phyloP scores from a whole-genome alignment of 2,113 vertebrate genomes.

The Gobius niger region DNA sequence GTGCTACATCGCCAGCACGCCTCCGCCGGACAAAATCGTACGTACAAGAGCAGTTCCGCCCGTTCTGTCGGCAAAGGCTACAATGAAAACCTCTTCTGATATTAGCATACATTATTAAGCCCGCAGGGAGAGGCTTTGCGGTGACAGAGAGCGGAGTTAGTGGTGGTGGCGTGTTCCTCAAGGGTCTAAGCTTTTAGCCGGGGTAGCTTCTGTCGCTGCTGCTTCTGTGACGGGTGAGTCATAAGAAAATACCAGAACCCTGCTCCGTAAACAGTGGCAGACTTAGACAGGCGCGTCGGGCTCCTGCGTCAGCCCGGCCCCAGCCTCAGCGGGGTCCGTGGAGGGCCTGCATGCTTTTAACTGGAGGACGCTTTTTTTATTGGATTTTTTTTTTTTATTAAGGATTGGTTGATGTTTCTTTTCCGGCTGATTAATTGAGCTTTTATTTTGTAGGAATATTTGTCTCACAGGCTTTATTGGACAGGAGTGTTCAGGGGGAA shows the following conservation, averaged over 20 bases:
- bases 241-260: slow-evolving; percentile 53
- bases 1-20: slow-evolving; percentile 95
- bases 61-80: background rate
- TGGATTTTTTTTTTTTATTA: no score
- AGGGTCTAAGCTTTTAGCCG: slow-evolving; percentile 29
- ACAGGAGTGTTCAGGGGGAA: no score
- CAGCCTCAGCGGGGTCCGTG: slow-evolving; percentile 14
- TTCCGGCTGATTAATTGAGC: no score
- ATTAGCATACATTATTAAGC: slow-evolving; percentile 40
- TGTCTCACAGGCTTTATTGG: no score
- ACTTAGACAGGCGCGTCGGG: slow-evolving; percentile 53
- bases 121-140: slow-evolving; percentile 32
- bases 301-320: slow-evolving; percentile 50
- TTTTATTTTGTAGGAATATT: no score
- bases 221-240: slow-evolving; percentile 54
- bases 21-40: slow-evolving; percentile 94
- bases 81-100: background rate
- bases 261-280: slow-evolving; percentile 54
- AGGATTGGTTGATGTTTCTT: no score
- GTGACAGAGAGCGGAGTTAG: slow-evolving; percentile 28
- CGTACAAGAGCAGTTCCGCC: slow-evolving; percentile 66
- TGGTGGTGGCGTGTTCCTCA: slow-evolving; percentile 25
- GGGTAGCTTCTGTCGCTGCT: slow-evolving; percentile 44
- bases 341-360: background rate
- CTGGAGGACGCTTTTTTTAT: background rate